phyloP scores from a whole-genome alignment of 1,140 invertebrate genomes.

The Scaptodrosophila lebanonensis region DNA sequence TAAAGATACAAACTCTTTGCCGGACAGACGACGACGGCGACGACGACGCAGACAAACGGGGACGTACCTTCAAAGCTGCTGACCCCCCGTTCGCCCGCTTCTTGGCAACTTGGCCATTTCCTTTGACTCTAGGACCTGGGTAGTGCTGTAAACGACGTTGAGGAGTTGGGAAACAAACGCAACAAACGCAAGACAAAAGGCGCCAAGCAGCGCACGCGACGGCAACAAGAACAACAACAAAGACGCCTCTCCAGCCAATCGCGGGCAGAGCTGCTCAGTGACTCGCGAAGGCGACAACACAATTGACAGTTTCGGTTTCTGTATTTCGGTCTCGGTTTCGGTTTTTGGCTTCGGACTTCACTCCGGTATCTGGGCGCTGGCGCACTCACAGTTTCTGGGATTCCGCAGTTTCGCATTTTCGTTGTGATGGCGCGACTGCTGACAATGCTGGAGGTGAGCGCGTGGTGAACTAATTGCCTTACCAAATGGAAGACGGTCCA shows the following conservation, averaged over 20 bases:
- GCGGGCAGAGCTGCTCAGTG: constrained; percentile 24
- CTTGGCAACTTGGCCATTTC: no score
- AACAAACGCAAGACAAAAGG: constrained; percentile 38
- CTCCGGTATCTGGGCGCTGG: no score
- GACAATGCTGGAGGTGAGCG: constrained; percentile 31
- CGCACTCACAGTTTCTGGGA: neutral
- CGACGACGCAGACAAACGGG: no score
- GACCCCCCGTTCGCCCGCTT: no score
- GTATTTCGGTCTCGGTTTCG: constrained; percentile 14
- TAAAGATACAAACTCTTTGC: no score
- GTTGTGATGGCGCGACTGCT: constrained; percentile 37
- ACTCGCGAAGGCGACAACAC: constrained; percentile 9
- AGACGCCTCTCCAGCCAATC: constrained; percentile 37
- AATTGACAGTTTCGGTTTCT: neutral
- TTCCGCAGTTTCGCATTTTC: constrained; percentile 4
- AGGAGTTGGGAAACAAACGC: no score
- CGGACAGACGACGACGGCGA: no score
- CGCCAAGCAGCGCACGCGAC: neutral
- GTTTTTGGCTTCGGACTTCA: constrained; percentile 3
- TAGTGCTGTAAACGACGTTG: no score
- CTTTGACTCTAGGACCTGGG: no score
- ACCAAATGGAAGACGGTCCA: no score
- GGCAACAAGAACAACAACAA: constrained; percentile 8
- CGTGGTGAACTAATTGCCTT: no score
- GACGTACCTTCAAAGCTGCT: no score